Evolutionary conservation across 1,140 invertebrate genomes (phyloP), one percentile per base, ranked within the genome.

Genomic region (Mactra quadrangularis): DNA sequence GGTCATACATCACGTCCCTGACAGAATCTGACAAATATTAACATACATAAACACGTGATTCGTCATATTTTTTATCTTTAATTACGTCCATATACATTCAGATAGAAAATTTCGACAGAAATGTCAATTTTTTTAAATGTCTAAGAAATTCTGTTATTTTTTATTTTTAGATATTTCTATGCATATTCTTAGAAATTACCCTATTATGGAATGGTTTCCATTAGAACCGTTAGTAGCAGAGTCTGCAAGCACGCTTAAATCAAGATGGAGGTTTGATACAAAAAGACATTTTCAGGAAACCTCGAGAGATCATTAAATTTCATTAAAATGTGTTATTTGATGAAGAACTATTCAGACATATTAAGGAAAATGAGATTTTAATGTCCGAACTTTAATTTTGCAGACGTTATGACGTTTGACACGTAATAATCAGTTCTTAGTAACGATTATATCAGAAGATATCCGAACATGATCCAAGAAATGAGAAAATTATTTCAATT

Each of bases 61-160:
- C 70, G 55, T 72, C 70, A 72, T 55, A 72, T 31, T 68, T 72
- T 64, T 57, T 57, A 72, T 72, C 70, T 31, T 72, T 72, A 72
- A 72, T 72, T 72, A 72, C 33, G 35, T 31, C 53, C 11, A 55
- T 72, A 55, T 72, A 15, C 70, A 41, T 38, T n/a, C 53, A 52
- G 70, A 72, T 72, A 29, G 53, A 72, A 55, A 72, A n/a, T n/a
- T 52, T 52, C 45, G 68, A 35, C 70, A 72, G 50, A 55, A 41
- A 52, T 11, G 53, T 72, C 70, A 72, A 72, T 72, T 72, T 55
- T 55, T n/a, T 31, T n/a, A n/a, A n/a, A 53, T 57, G 33, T 72
- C 50, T 72, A 53, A 15, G 38, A 72, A n/a, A n/a, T n/a, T n/a
- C n/a, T n/a, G n/a, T n/a, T n/a, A n/a, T n/a, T n/a, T n/a, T n/a